A percentile compares a stretch with the other conserved stretches of the same genome.
These are phyloP conservation scores for Girardinichthys multiradiatus DNA, from an alignment of 2,113 vertebrate genomes.

Conservation along the genomic window DNA sequence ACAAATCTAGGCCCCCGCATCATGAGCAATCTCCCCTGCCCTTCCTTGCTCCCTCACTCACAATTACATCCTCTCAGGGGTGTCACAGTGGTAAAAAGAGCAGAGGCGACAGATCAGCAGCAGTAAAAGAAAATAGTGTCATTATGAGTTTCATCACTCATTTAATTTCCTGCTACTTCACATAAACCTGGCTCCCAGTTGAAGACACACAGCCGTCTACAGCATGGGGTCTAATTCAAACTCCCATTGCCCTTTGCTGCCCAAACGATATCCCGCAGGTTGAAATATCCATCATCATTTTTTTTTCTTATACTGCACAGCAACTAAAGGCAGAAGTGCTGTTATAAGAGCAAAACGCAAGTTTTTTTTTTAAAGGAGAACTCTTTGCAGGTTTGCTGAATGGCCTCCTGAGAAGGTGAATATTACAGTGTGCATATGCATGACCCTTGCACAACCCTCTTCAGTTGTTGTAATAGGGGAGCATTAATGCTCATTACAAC, in stretches of 20 bases:
- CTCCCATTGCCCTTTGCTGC: conserved; percentile 19
- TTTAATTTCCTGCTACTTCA: conserved; percentile 48
- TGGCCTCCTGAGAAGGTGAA: conserved; percentile 7
- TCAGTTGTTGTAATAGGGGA: background rate
- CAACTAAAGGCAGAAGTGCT: conserved; percentile 11
- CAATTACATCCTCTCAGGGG: conserved; percentile 34
- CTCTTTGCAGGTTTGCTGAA: conserved; percentile 32
- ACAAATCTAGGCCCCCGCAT: background rate
- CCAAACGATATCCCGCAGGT: conserved; percentile 23
- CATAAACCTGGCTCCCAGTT: conserved; percentile 27
- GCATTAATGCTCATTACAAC: conserved; percentile 16
- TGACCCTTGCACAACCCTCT: background rate
- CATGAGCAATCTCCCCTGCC: background rate
- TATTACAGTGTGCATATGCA: conserved; percentile 16
- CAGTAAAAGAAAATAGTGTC: conserved; percentile 45
- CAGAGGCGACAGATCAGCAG: conserved; percentile 43
- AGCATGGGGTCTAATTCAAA: conserved; percentile 28
- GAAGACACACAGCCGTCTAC: conserved; percentile 20
- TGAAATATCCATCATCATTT: conserved; percentile 29
- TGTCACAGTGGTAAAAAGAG: conserved; percentile 48
- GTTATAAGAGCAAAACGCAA: conserved; percentile 4
- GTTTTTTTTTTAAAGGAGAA: conserved; percentile 19
- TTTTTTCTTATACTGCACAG: conserved; percentile 6
- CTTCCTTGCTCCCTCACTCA: background rate
- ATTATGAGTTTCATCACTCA: conserved; percentile 47